phyloP scores from a whole-genome alignment of 2,113 vertebrate genomes.

The Podiceps cristatus region DNA sequence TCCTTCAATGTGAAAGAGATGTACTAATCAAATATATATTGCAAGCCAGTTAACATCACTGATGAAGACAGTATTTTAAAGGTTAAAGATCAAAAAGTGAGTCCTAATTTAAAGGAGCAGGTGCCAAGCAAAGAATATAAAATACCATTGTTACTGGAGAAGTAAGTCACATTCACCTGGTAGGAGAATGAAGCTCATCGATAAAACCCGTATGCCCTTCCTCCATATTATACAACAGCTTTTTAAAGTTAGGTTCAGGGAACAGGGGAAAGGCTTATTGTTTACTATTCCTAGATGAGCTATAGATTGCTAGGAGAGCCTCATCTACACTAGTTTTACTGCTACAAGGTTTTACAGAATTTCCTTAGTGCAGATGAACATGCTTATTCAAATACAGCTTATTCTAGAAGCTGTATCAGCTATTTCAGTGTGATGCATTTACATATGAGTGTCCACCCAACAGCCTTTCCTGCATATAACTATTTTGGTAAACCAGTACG shows the following conservation, averaged over 20 bases:
- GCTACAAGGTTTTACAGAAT: neutral
- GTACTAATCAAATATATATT: neutral
- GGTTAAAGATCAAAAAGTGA: neutral
- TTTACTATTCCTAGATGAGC: neutral
- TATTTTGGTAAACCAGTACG: constrained; percentile 26
- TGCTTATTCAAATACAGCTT: neutral
- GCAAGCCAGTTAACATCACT: neutral
- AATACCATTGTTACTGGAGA: neutral
- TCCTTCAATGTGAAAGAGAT: neutral
- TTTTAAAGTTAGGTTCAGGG: neutral
- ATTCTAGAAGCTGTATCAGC: neutral
- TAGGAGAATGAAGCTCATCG: neutral
- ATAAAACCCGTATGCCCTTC: neutral
- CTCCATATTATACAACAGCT: neutral
- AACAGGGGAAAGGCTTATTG: neutral
- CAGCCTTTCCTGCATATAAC: neutral
- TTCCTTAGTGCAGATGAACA: neutral
- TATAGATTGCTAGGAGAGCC: neutral
- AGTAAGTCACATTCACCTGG: neutral
- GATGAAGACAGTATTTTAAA: neutral
- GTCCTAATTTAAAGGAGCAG: neutral
- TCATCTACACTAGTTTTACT: neutral
- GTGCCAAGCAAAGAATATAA: neutral
- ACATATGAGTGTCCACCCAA: neutral
- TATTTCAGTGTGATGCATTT: neutral